phyloP scores from a whole-genome alignment of 2,797 vertebrate genomes.

The Platyrinchus mystaceus region DNA sequence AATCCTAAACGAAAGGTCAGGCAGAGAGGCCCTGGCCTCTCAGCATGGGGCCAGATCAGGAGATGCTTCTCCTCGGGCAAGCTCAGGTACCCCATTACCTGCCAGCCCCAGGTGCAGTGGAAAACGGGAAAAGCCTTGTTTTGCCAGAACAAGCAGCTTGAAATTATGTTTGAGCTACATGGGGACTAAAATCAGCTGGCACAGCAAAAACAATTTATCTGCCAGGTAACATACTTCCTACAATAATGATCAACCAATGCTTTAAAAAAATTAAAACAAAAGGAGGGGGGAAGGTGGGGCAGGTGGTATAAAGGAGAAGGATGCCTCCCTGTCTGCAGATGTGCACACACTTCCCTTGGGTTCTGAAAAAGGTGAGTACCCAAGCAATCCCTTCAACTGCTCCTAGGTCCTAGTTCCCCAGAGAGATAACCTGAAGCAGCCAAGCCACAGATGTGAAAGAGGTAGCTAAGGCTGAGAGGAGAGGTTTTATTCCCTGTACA shows the following conservation, averaged over 20 bases:
- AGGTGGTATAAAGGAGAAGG: neutral
- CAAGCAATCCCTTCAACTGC: neutral
- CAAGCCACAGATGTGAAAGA: neutral
- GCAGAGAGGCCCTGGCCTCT: neutral
- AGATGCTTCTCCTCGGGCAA: neutral
- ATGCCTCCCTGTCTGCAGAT: neutral
- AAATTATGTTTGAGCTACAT: neutral
- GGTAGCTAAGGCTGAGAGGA: neutral
- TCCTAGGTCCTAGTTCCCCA: neutral
- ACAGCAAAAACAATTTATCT: neutral
- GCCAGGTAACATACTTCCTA: neutral
- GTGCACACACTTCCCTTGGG: neutral
- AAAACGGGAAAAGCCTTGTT: neutral
- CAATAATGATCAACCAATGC: neutral
- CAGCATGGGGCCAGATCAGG: rapidly evolving
- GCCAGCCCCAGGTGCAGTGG: neutral
- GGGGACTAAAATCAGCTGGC: neutral
- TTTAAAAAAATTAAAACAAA: neutral
- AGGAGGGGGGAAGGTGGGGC: neutral
- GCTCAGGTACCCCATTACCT: neutral
- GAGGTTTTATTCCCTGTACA: neutral
- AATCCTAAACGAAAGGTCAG: neutral
- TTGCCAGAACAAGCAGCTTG: neutral
- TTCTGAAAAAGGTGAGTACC: neutral
- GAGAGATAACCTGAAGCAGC: neutral